phyloP scores from a whole-genome alignment of 2,113 vertebrate genomes.

The Mystacornis crossleyi region DNA sequence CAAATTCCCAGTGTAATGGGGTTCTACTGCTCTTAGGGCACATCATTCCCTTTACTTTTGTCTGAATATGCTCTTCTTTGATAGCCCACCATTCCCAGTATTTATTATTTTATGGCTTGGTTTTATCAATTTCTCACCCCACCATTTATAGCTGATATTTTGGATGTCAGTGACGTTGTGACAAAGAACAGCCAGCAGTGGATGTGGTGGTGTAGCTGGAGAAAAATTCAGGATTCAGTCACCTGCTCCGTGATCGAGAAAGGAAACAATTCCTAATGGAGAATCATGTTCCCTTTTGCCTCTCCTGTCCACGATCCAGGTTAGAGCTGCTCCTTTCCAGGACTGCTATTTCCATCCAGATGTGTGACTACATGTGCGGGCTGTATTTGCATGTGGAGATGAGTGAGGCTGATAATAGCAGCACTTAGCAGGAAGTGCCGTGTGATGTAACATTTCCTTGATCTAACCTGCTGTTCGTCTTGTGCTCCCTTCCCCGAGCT shows the following conservation, averaged over 20 bases:
- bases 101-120: not conserved
- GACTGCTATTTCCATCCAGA: not conserved
- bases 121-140: not conserved
- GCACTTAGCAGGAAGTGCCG: slow-evolving; percentile 44
- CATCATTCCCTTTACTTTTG: not conserved
- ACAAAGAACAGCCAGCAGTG: not conserved
- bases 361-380: not conserved
- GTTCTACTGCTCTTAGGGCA: not conserved
- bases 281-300: not conserved
- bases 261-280: not conserved
- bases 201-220: not conserved
- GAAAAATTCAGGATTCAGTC: not conserved
- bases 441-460: slow-evolving; percentile 54
- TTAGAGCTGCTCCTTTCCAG: not conserved
- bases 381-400: slow-evolving; percentile 24
- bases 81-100: not conserved
- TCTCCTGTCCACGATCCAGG: not conserved
- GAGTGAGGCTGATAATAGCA: slow-evolving; percentile 20
- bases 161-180: not conserved
- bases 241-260: not conserved
- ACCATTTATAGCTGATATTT: not conserved
- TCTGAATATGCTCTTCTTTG: not conserved
- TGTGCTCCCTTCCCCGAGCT: not conserved
- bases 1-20: not conserved
- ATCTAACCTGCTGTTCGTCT: not conserved